Conservation (phyloP, 2,797 vertebrate species). For the Poecilia wingei region DNA sequence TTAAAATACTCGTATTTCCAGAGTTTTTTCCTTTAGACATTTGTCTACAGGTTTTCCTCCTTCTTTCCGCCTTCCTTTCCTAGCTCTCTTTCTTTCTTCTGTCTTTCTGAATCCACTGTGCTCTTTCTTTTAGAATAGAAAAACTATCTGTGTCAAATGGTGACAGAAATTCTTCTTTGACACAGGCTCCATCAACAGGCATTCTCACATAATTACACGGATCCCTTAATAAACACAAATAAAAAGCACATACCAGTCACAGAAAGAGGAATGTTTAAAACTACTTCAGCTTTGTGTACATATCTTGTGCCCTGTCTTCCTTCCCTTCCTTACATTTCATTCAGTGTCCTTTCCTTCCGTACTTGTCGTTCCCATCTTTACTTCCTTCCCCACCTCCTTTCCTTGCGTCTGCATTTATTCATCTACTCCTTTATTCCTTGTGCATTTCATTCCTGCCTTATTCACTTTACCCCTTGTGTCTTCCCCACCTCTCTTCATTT, state of each 20-base stretch:
- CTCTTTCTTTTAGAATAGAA: not conserved
- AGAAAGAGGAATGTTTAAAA: too few species aligned
- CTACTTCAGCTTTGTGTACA: not conserved
- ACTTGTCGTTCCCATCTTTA: not conserved
- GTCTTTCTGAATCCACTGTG: not conserved
- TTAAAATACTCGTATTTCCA: not conserved
- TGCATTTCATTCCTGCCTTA: not conserved
- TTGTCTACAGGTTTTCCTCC: not conserved
- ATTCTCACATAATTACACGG: not conserved
- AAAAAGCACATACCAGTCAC: too few species aligned
- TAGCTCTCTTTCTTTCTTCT: not conserved
- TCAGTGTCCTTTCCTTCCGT: not conserved
- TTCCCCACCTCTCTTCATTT: not conserved
- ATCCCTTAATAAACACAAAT: not conserved
- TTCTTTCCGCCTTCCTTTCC: not conserved
- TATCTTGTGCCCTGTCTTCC: not conserved
- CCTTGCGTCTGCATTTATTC: not conserved
- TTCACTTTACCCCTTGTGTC: not conserved
- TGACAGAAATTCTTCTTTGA: not conserved
- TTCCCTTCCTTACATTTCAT: not conserved
- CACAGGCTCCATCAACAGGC: not conserved
- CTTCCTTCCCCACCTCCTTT: not conserved
- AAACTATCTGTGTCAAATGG: not conserved
- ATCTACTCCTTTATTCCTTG: not conserved
- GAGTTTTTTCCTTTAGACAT: not conserved